A percentile compares a stretch with the other conserved stretches of the same genome.
These are phyloP conservation scores for Ellobium chinense DNA, from an alignment of 2,888 invertebrate genomes.

Conservation along the genomic window DNA sequence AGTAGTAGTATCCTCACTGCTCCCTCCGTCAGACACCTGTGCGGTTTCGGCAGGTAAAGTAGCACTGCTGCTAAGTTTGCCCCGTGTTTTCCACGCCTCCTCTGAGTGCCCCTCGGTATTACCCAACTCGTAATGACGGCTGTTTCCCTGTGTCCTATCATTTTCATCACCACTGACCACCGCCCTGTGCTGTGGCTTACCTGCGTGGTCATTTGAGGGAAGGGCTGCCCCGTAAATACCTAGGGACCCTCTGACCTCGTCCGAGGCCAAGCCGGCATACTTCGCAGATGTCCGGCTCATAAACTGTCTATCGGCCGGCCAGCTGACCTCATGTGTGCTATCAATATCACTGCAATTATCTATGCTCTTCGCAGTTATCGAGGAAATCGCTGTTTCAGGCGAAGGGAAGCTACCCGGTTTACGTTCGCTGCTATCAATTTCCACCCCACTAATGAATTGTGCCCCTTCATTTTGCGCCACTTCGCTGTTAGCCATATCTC, in stretches of 20 bases:
- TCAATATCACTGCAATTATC: background rate
- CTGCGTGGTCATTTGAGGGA: background rate
- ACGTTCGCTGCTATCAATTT: background rate
- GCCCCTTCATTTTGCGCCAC: background rate
- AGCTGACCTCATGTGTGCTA: background rate
- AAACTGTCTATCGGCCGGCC: background rate
- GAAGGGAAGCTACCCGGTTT: background rate
- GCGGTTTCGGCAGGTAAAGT: background rate
- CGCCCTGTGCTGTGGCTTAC: background rate
- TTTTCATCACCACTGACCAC: background rate
- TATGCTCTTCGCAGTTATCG: background rate
- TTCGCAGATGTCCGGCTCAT: background rate
- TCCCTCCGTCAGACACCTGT: constrained; percentile 18
- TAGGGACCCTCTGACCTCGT: background rate
- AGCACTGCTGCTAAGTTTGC: background rate
- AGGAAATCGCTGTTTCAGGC: background rate
- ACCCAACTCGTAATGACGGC: background rate
- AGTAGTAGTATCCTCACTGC: background rate
- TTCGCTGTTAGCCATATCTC: background rate
- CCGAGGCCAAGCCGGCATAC: background rate
- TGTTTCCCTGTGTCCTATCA: background rate
- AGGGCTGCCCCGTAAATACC: background rate
- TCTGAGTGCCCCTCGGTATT: background rate
- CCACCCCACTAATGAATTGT: background rate
- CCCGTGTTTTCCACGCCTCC: background rate